A percentile compares a stretch with the other conserved stretches of the same genome.
Conservation (phyloP, 53 echinoderm and acorn worm genomes). For the Pentamera pediparva region DNA sequence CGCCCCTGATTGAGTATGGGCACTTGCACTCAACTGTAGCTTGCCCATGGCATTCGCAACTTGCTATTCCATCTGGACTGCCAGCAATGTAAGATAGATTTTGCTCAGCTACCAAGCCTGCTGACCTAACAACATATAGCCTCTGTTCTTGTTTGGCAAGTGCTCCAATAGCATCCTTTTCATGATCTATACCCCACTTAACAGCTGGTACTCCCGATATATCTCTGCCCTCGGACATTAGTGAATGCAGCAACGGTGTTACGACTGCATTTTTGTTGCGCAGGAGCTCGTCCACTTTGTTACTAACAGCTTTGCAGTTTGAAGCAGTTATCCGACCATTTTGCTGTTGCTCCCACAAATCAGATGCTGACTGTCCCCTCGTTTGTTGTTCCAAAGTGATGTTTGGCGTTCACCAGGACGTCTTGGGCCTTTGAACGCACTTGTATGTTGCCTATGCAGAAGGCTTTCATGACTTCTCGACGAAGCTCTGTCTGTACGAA, state of each 20-base stretch:
- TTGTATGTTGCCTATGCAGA: background rate
- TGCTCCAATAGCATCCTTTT: background rate
- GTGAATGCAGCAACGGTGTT: constrained; percentile 1
- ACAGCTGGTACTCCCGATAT: background rate
- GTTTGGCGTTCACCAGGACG: background rate
- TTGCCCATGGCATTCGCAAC: background rate
- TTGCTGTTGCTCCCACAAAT: background rate
- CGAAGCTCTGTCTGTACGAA: constrained; percentile 1
- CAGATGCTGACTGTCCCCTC: background rate
- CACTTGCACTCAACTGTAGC: background rate
- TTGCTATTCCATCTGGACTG: background rate
- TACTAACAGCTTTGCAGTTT: constrained; percentile 8
- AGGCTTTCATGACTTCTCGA: background rate
- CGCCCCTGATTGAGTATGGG: background rate
- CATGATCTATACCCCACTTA: background rate
- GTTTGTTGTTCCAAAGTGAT: background rate
- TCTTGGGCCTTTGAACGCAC: background rate
- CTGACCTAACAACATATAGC: background rate
- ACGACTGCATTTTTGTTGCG: background rate
- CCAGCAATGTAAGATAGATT: background rate
- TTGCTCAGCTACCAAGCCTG: background rate
- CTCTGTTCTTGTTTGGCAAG: background rate
- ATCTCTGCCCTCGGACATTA: background rate
- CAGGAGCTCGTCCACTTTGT: background rate
- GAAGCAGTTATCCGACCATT: constrained; percentile 1